Base-by-base conservation (phyloP, 2,113 vertebrate species). In the Redunca redunca region DNA sequence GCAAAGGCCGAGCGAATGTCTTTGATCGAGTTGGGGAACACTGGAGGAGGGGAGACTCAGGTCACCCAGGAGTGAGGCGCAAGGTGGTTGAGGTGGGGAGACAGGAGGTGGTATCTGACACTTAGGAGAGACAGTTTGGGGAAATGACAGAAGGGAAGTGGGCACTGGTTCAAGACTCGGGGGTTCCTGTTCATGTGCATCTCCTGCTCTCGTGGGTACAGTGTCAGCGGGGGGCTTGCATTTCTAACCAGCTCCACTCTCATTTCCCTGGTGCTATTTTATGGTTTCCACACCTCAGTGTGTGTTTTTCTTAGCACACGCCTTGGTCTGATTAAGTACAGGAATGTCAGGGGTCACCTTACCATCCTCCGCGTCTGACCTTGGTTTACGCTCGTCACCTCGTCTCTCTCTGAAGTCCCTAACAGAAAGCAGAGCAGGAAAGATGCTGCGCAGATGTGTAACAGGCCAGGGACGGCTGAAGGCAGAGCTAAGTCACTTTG, bases 261-360 rank as follows among this genome's bases (percentile, higher is more conserved):
- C 80, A 83, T 90, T 93, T 93, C 81, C 40, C 93, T 95, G 62
- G 97, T 97, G 95, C 97, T 95, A 96, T 85, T 96, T 97, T 97
- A 96, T 94, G 96, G 85, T 97, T 94, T 98, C 97, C 93, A 95
- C 95, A 97, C 95, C 95, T 98, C 86, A 1, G 62, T 87, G 96
- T 96, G 89, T 98, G 80, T 98, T 97, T 98, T 98, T 94, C 74
- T 98, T 97, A 96, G 86, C 93, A 80, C 33, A 88, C 82, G 95
- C 80, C 95, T 93, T 97, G 88, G 91, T 89, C 93, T 97, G 97
- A 98, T 98, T 97, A 98, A 98, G 93, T 90, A 93, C 82, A 87
- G 80, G 86, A 97, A 94, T 94, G 98, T 97, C 96, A 95, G 83
- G 62, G 93, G 91, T 97, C 96, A 88, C 52, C 81, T 90, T 98